Percentiles rank a stretch among this genome's conserved stretches.
These are phyloP conservation scores for Drosophila varians DNA, from an alignment of 1,140 invertebrate species.

Conservation along the genomic window DNA sequence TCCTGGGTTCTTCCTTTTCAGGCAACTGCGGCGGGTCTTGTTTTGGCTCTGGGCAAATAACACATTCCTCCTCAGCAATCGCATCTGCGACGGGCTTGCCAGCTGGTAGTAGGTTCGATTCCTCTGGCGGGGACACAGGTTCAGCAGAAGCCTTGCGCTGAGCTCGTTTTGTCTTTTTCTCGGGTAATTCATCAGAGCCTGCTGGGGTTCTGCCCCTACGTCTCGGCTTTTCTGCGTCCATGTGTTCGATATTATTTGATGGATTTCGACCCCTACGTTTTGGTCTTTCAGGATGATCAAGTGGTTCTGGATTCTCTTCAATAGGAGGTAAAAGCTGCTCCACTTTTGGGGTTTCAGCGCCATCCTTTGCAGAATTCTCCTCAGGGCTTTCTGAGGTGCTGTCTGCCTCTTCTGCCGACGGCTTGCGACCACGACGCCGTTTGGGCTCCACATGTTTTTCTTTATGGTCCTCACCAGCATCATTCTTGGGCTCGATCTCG, in stretches of 20 bases:
- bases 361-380: background rate
- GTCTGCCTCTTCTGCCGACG: constrained; percentile 5
- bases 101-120: too few species aligned
- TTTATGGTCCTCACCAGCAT: background rate
- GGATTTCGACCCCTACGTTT: constrained; percentile 32
- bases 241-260: constrained; percentile 9
- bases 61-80: too few species aligned
- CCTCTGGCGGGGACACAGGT: too few species aligned
- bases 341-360: background rate
- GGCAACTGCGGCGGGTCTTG: background rate
- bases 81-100: too few species aligned
- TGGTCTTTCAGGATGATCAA: constrained; percentile 7
- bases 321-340: background rate
- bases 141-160: constrained; percentile 10
- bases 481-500: background rate
- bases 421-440: constrained; percentile 8
- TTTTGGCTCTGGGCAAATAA: background rate
- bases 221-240: background rate
- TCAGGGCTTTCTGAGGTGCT: background rate
- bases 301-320: background rate
- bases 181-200: background rate
- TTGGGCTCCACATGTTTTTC: background rate
- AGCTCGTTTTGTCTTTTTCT: constrained; percentile 1
- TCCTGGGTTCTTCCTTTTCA: background rate
- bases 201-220: constrained; percentile 24